Percentiles rank a stretch among this genome's conserved stretches.
phyloP scores from a whole-genome alignment of 2,797 vertebrate genomes.

The Myotis vivesi region DNA sequence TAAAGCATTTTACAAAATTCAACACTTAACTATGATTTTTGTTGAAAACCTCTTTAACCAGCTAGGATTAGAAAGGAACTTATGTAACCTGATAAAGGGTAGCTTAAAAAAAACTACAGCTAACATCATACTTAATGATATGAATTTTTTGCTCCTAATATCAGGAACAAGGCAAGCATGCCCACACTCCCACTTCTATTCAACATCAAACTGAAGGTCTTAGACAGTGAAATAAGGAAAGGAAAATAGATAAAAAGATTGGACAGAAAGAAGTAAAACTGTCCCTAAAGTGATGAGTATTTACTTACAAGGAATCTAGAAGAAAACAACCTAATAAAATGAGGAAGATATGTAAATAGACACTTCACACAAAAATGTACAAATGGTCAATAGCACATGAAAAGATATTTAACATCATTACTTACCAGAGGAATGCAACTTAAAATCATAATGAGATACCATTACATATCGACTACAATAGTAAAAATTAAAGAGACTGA shows the following conservation, averaged over 20 bases:
- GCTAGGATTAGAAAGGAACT: not conserved
- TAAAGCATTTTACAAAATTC: slow-evolving; percentile 24
- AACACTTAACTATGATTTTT: not conserved
- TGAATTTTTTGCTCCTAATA: not conserved
- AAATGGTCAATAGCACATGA: slow-evolving; percentile 6
- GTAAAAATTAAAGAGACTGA: slow-evolving; percentile 14
- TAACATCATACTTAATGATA: not conserved
- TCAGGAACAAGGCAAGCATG: not conserved
- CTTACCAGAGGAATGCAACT: not conserved
- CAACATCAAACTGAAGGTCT: slow-evolving; percentile 1
- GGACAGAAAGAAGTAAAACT: not conserved
- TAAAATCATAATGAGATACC: slow-evolving; percentile 15
- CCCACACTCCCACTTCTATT: not conserved
- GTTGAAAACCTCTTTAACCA: not conserved
- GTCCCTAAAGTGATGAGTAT: not conserved
- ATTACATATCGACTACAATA: not conserved
- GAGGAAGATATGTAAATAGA: not conserved
- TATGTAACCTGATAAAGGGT: not conserved
- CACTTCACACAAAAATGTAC: slow-evolving; percentile 13
- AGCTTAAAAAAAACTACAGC: not conserved
- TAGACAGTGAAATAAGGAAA: not conserved
- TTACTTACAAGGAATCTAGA: slow-evolving; percentile 13
- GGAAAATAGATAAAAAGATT: slow-evolving; percentile 13
- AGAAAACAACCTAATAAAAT: not conserved
- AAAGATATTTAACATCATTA: slow-evolving; percentile 4